Evolutionary conservation across 2,113 vertebrate genomes (phyloP).

Genomic region (Tragelaphus imberbis): DNA sequence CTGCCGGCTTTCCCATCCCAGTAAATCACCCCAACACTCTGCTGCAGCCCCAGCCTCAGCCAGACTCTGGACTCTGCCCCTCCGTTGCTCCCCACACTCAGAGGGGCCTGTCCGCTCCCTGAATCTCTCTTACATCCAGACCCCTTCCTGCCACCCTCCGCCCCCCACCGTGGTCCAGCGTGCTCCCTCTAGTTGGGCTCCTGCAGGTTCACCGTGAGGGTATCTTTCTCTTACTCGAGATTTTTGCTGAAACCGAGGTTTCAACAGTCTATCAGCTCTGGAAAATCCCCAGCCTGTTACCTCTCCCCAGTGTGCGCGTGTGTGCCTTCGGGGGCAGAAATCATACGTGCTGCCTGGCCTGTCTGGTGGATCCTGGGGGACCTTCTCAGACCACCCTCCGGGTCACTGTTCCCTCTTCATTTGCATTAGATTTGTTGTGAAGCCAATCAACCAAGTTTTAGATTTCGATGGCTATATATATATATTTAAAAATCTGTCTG

Average conservation of each 20-base stretch:
- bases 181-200: neutral
- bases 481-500: neutral
- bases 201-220: neutral
- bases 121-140: neutral
- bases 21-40: neutral
- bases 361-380: neutral
- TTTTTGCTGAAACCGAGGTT: neutral
- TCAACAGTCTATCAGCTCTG: neutral
- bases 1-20: neutral
- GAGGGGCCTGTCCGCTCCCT: neutral
- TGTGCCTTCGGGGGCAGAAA: neutral
- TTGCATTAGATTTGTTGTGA: neutral
- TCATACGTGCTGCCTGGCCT: neutral
- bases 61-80: neutral
- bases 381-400: rapidly evolving
- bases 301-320: neutral
- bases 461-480: rapidly evolving
- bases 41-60: neutral
- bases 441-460: neutral
- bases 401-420: neutral
- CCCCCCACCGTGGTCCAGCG: rapidly evolving
- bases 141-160: rapidly evolving
- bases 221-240: neutral
- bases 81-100: neutral
- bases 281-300: neutral